Conservation (phyloP, 2,888 invertebrate species). For the Gastrophysa polygoni region DNA sequence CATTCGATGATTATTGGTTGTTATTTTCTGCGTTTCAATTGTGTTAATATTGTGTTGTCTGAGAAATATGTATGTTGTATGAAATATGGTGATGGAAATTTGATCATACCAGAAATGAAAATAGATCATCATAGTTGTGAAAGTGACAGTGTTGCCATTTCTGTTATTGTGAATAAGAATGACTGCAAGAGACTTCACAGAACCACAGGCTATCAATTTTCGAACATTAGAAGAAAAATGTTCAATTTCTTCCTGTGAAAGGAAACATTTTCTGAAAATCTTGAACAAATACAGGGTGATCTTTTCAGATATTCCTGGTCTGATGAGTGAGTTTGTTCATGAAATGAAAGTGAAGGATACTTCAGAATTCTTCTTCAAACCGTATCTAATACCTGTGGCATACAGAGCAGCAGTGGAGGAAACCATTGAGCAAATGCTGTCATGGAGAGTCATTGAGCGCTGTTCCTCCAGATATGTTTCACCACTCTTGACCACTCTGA, state of each 20-base stretch:
- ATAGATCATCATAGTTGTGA: neutral
- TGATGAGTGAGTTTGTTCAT: neutral
- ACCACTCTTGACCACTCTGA: neutral
- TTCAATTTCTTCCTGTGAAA: neutral
- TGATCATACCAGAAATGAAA: neutral
- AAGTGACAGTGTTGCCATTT: neutral
- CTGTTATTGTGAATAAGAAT: neutral
- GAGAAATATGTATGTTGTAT: neutral
- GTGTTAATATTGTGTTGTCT: neutral
- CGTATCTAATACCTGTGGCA: neutral
- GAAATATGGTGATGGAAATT: neutral
- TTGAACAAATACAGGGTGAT: neutral
- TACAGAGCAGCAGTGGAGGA: neutral
- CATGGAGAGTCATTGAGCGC: conserved; percentile 1
- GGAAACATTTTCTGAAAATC: neutral
- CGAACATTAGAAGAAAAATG: no score
- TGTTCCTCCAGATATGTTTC: neutral
- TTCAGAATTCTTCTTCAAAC: neutral
- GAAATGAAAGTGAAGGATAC: neutral
- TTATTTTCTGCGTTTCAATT: neutral
- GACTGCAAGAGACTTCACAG: neutral
- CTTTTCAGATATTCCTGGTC: neutral
- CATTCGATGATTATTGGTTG: neutral
- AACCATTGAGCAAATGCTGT: neutral
- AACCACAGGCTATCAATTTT: no score